Percentiles rank a stretch among this genome's conserved stretches.
Conservation (phyloP, 2,888 invertebrate genomes). For the Pachycephus smyrnensis region DNA sequence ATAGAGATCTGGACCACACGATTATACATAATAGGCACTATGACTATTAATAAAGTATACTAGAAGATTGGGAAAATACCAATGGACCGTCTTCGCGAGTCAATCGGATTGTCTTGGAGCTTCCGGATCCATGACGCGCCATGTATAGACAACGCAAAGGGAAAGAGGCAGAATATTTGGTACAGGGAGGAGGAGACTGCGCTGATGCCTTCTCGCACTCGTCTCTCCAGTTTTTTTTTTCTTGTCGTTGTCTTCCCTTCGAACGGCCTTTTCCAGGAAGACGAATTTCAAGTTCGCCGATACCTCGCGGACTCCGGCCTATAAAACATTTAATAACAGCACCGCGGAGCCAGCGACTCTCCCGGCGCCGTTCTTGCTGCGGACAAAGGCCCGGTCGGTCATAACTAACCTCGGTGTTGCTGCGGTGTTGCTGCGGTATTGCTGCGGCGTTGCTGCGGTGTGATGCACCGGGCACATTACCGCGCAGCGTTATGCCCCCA, state of each 20-base stretch:
- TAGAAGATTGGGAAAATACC: neutral
- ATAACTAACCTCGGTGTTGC: constrained; percentile 38
- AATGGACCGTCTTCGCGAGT: no score
- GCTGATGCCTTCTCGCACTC: no score
- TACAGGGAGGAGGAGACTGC: no score
- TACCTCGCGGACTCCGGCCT: constrained; percentile 13
- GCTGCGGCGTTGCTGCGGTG: no score
- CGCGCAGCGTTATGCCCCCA: constrained; percentile 56
- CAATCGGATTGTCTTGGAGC: neutral
- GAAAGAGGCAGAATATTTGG: neutral
- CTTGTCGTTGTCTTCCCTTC: no score
- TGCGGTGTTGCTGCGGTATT: no score
- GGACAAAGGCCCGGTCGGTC: constrained; percentile 47
- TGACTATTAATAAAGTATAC: neutral
- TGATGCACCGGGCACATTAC: constrained; percentile 54
- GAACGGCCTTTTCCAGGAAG: no score
- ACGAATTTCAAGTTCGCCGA: no score
- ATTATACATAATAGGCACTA: neutral
- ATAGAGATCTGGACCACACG: neutral
- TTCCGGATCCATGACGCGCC: neutral
- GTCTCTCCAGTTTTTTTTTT: no score
- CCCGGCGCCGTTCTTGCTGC: constrained; percentile 26
- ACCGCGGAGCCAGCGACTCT: constrained; percentile 29
- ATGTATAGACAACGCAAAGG: neutral
- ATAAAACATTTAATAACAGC: constrained; percentile 48